Conservation (phyloP, 2,888 invertebrate genomes). For the Dyspetes luteomarginatus region DNA sequence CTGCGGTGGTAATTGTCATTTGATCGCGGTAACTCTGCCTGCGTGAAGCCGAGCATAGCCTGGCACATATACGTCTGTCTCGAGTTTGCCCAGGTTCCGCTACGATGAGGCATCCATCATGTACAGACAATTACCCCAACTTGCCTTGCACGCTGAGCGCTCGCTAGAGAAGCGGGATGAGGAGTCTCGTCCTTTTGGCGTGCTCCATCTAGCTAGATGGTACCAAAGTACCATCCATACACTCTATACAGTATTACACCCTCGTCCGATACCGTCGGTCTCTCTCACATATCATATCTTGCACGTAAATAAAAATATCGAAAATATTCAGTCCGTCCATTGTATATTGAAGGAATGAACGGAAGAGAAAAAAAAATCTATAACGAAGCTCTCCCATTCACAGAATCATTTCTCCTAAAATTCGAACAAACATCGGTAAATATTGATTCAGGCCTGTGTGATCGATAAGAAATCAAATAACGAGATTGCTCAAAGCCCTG, state of each 20-base stretch:
- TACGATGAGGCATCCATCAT: slow-evolving; percentile 77
- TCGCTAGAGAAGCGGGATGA: slow-evolving; percentile 41
- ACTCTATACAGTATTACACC: slow-evolving; percentile 59
- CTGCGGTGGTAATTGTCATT: slow-evolving; percentile 80
- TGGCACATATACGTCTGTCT: slow-evolving; percentile 14
- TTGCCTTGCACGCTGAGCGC: slow-evolving; percentile 71
- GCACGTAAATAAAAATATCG: too few relatives aligned
- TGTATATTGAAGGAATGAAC: too few relatives aligned
- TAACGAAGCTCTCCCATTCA: too few relatives aligned
- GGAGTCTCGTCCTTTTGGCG: slow-evolving; percentile 37
- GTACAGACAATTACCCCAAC: slow-evolving; percentile 81
- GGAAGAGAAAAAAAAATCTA: too few relatives aligned
- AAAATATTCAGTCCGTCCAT: too few relatives aligned
- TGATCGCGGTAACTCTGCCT: slow-evolving; percentile 76
- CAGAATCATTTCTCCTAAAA: too few relatives aligned
- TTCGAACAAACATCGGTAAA: too few relatives aligned
- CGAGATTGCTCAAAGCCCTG: too few relatives aligned
- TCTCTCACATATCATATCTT: too few relatives aligned
- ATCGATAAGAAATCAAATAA: too few relatives aligned
- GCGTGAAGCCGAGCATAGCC: slow-evolving; percentile 43
- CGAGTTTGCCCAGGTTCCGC: slow-evolving; percentile 41
- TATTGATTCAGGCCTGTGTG: too few relatives aligned
- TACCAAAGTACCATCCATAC: slow-evolving; percentile 41
- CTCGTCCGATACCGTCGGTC: too few relatives aligned
- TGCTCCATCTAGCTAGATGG: slow-evolving; percentile 42